phyloP scores from a whole-genome alignment of 2,113 vertebrate species.

The Noturus placidus region DNA sequence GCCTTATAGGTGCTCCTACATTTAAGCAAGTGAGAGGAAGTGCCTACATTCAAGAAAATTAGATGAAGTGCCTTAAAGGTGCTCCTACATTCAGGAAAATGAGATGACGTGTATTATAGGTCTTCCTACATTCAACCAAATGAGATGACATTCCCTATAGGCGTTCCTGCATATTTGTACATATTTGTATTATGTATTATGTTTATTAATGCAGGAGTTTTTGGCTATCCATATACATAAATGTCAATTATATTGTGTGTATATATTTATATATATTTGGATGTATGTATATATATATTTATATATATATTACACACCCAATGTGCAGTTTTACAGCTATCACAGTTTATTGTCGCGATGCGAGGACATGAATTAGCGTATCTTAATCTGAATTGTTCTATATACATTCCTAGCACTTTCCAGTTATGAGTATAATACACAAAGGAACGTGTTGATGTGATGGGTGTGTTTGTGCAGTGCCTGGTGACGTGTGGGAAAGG shows the following conservation, averaged over 20 bases:
- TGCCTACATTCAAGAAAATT: background rate
- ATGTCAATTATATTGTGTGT: background rate
- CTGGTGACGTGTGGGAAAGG: slow-evolving; percentile 96
- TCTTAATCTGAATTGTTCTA: background rate
- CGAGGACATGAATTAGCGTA: no score
- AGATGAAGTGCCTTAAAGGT: no score
- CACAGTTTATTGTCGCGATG: no score
- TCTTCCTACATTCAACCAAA: no score
- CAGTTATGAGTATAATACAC: background rate
- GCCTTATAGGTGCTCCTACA: background rate
- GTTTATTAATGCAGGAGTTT: background rate
- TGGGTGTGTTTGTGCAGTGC: slow-evolving; percentile 73
- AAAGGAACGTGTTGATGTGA: background rate
- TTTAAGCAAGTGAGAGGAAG: background rate
- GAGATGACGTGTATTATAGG: no score
- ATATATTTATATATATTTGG: no score
- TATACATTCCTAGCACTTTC: background rate
- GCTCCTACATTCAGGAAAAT: no score
- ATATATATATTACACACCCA: no score
- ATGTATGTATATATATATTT: background rate
- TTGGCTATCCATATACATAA: background rate
- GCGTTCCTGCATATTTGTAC: background rate
- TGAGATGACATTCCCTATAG: background rate
- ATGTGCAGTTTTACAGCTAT: no score
- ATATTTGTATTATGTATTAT: background rate